Conservation (phyloP, 2,888 invertebrate genomes). For the Bugulina stolonifera region DNA sequence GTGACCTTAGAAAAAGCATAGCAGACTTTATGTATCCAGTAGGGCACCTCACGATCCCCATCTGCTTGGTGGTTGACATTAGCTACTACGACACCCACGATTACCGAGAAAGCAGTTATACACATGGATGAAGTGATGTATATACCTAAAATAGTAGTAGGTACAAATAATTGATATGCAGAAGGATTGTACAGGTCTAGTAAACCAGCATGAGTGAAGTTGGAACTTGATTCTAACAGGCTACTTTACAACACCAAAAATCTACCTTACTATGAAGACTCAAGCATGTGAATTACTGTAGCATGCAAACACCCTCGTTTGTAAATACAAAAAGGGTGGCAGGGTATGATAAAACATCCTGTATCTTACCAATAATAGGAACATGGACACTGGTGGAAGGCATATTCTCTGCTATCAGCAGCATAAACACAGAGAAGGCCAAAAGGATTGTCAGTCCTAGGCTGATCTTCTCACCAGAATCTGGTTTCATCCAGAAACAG, state of each 20-base stretch:
- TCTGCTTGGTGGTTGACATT: conserved; percentile 60
- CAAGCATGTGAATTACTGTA: too few species aligned
- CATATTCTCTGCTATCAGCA: conserved; percentile 50
- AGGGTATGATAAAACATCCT: too few species aligned
- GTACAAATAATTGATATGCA: too few species aligned
- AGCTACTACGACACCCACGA: conserved; percentile 58
- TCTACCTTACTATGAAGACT: too few species aligned
- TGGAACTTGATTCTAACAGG: too few species aligned
- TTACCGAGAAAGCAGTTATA: conserved; percentile 59
- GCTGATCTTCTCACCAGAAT: conserved; percentile 49
- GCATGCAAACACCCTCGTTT: too few species aligned
- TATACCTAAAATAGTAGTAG: conserved; percentile 57
- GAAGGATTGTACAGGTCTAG: too few species aligned
- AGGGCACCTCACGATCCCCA: conserved; percentile 29
- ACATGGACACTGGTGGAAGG: conserved; percentile 47
- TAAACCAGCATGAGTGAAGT: too few species aligned
- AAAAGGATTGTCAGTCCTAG: conserved; percentile 46
- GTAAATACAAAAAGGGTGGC: too few species aligned
- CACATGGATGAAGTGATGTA: conserved; percentile 60
- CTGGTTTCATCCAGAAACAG: conserved; percentile 46
- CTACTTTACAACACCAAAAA: too few species aligned
- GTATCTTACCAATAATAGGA: conserved; percentile 43
- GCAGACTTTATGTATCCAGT: conserved; percentile 7
- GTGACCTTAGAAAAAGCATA: conserved; percentile 19
- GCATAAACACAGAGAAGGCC: conserved; percentile 48